Conservation (phyloP, 2,888 invertebrate species). For the Sesia apiformis region DNA sequence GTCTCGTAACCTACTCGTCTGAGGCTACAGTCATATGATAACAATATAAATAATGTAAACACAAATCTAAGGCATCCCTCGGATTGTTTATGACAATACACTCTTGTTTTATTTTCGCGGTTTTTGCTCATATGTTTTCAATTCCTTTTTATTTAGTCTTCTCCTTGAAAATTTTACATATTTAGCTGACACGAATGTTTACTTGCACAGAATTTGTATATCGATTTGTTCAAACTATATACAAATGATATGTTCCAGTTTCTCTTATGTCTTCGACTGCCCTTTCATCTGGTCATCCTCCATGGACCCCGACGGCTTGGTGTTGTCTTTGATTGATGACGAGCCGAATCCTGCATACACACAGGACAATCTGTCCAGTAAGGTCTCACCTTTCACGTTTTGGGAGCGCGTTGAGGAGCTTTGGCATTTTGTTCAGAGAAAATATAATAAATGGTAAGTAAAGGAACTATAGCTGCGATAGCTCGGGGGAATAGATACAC, state of each 20-base stretch:
- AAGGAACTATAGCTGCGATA: not conserved
- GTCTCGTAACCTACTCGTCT: no score
- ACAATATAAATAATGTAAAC: no score
- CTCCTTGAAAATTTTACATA: no score
- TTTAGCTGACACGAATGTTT: no score
- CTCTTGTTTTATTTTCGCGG: no score
- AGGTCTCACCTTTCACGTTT: constrained; percentile 31
- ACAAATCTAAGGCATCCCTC: no score
- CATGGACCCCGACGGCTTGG: constrained; percentile 23
- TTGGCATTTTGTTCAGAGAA: constrained; percentile 9
- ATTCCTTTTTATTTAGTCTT: no score
- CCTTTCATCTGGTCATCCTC: constrained; percentile 29
- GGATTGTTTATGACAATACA: not conserved
- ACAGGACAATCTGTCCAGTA: constrained; percentile 17
- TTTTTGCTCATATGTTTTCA: no score
- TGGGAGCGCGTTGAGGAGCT: constrained; percentile 28
- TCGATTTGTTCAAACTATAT: no score
- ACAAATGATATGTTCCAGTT: constrained; percentile 13
- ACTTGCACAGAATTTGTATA: no score
- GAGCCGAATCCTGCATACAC: constrained; percentile 36
- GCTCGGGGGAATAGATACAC: no score
- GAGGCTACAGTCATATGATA: no score
- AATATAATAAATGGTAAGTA: not conserved
- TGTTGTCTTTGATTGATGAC: constrained; percentile 28
- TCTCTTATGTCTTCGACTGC: constrained; percentile 15